phyloP scores from a whole-genome alignment of 2,888 invertebrate genomes.

The Perizoma flavofasciatum region DNA sequence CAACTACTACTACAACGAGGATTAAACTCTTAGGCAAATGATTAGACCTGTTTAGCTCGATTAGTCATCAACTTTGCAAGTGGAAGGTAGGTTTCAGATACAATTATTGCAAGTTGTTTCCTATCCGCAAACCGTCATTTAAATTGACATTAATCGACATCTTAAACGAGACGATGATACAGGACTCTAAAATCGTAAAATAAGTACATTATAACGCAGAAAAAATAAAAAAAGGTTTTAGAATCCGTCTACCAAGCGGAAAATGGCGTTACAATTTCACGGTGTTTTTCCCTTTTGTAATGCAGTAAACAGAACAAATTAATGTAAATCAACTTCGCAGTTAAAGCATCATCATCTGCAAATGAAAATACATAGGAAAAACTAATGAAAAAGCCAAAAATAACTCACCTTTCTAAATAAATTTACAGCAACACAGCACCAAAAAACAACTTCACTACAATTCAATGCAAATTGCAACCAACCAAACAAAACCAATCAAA shows the following conservation, averaged over 20 bases:
- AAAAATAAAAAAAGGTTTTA: conserved; percentile 62
- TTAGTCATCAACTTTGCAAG: conserved; percentile 67
- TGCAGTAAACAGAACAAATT: conserved; percentile 9
- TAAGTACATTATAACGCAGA: conserved; percentile 42
- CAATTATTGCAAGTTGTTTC: not conserved
- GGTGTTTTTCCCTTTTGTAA: conserved; percentile 49
- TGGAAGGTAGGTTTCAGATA: conserved; percentile 37
- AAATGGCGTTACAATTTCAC: conserved; percentile 77
- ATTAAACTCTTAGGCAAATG: conserved; percentile 42
- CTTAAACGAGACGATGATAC: conserved; percentile 26
- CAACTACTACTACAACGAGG: conserved; percentile 26
- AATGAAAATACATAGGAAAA: conserved; percentile 29
- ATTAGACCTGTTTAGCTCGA: conserved; percentile 52
- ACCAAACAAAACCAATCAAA: conserved; percentile 38
- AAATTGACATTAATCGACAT: not conserved
- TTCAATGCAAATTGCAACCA: conserved; percentile 41
- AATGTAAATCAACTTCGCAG: conserved; percentile 10
- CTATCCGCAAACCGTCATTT: not conserved
- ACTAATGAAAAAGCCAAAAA: conserved; percentile 48
- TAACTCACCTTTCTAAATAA: conserved; percentile 75
- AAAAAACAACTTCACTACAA: conserved; percentile 62
- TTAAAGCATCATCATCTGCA: conserved; percentile 19
- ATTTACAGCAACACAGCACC: conserved; percentile 77
- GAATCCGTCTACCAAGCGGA: conserved; percentile 67
- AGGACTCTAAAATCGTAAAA: conserved; percentile 8